A percentile compares a stretch with the other conserved stretches of the same genome.
These are phyloP conservation scores for Lepidurus arcticus DNA, from an alignment of 1,140 invertebrate genomes.

Conservation along the genomic window DNA sequence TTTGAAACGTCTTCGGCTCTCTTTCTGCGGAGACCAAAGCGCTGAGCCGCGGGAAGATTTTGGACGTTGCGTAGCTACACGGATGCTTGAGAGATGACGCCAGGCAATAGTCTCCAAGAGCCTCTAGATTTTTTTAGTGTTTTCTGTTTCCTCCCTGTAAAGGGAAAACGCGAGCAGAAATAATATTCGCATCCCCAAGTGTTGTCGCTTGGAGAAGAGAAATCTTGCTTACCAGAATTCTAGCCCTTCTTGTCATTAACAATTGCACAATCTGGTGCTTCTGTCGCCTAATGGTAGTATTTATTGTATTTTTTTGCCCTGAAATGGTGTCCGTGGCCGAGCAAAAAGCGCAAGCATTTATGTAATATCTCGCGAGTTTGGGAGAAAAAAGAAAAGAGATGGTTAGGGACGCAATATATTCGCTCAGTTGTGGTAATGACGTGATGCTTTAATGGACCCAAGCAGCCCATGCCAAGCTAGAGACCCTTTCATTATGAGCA, in stretches of 20 bases:
- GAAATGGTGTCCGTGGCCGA: background rate
- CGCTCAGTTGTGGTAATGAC: background rate
- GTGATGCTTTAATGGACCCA: slow-evolving; percentile 17
- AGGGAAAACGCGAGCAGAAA: background rate
- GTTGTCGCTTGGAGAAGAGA: background rate
- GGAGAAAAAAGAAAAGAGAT: background rate
- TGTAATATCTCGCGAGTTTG: background rate
- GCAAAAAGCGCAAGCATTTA: background rate
- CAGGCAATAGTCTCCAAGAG: background rate
- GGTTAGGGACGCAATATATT: background rate
- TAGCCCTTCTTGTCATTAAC: background rate
- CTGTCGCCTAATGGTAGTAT: background rate
- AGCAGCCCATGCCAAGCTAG: slow-evolving; percentile 15
- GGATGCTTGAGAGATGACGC: background rate
- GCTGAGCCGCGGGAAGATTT: background rate
- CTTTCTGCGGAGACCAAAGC: background rate
- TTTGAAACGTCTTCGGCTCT: background rate
- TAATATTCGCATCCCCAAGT: background rate
- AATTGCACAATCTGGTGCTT: background rate
- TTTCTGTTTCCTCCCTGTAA: background rate
- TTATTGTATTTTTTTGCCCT: background rate
- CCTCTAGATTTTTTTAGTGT: background rate
- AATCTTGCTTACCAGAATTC: background rate
- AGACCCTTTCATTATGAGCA: slow-evolving; percentile 21
- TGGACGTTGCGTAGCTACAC: background rate